Base-by-base conservation (phyloP, 1,140 invertebrate genomes). In the Octopus bimaculoides region DNA sequence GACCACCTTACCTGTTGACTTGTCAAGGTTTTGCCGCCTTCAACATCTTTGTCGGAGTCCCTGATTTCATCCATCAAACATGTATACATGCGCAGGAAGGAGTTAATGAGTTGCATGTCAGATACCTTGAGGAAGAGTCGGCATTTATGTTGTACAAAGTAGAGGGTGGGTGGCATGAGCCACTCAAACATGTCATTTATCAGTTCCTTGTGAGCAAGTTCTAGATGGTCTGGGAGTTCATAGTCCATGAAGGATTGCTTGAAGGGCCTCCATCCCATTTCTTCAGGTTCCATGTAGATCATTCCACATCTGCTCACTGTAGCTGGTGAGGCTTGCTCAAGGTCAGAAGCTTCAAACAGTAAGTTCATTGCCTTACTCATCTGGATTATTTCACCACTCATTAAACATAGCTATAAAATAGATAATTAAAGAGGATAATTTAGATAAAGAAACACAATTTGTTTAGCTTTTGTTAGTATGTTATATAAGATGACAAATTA, bases 71-170 rank as follows among this genome's bases (percentile, higher is more conserved):
- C 89, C 84, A 91, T 85, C 0, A 90, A 81, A 77, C 87, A 88
- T 9, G 85, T 83, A 81, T 87, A 90, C 52, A 90, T 81, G 4
- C 84, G 78, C 86, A 90, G 87, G 53, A 89, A 79, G 3, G 86
- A 87, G 80, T 86, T 85, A 5, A 89, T 89, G 84, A 96, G 92
- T 89, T 98, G 96, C 81, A 96, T 93, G 74, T 96, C 94, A 0
- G 95, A 95, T 0, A 94, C 93, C 75, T 92, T 90, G 5, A 98
- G 90, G 87, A 98, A 96, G 56, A 93, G 92, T 81, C 92, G 93
- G 88, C 95, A 96, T 75, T 93, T 90, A 1, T 89, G 85, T 53
- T 83, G 82, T 10, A 91, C 88, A 81, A 89, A 91, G 75, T 88
- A 84, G 61, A 91, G 82, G 75, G 87, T 89, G 4, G 90, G 90